phyloP scores from a whole-genome alignment of 1,140 invertebrate species.

The Leptoteleia sp. region DNA sequence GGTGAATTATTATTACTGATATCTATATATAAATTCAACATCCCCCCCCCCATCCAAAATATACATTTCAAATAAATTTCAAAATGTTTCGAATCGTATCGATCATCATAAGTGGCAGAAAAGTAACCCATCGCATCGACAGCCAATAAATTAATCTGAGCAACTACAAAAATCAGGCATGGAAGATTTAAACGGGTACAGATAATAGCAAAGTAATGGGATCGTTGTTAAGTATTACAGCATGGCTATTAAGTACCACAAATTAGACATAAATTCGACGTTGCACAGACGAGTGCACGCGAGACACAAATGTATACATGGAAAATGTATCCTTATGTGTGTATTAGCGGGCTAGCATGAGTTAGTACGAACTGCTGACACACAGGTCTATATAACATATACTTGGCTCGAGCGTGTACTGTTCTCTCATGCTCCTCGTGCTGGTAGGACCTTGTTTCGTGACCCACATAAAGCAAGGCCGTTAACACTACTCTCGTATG shows the following conservation, averaged over 20 bases:
- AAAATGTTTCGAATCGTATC: too few relatives aligned
- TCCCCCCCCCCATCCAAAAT: too few relatives aligned
- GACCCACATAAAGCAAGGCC: conserved; percentile 80
- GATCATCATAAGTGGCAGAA: too few relatives aligned
- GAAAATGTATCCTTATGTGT: conserved; percentile 41
- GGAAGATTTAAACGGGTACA: conserved; percentile 33
- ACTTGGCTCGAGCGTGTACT: conserved; percentile 46
- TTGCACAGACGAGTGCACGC: conserved; percentile 33
- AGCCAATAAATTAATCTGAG: conserved; percentile 20
- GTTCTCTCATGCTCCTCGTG: conserved; percentile 72
- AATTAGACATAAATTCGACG: conserved; percentile 53
- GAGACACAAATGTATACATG: conserved; percentile 27
- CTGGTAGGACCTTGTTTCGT: conserved; percentile 79
- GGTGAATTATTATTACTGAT: too few relatives aligned
- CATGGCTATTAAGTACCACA: conserved; percentile 36
- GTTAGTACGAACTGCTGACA: conserved; percentile 58
- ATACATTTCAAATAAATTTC: too few relatives aligned
- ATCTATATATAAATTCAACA: too few relatives aligned
- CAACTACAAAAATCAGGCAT: conserved; percentile 6
- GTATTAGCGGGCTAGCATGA: conserved; percentile 53
- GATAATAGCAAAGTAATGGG: conserved; percentile 48
- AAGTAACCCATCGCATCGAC: conserved; percentile 7
- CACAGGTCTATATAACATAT: conserved; percentile 51
- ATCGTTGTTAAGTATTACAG: conserved; percentile 49
- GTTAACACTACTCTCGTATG: conserved; percentile 75